Evolutionary conservation across 2,113 vertebrate species (phyloP), one percentile per base, ranked within the genome.

Genomic region (Tympanuchus pallidicinctus): DNA sequence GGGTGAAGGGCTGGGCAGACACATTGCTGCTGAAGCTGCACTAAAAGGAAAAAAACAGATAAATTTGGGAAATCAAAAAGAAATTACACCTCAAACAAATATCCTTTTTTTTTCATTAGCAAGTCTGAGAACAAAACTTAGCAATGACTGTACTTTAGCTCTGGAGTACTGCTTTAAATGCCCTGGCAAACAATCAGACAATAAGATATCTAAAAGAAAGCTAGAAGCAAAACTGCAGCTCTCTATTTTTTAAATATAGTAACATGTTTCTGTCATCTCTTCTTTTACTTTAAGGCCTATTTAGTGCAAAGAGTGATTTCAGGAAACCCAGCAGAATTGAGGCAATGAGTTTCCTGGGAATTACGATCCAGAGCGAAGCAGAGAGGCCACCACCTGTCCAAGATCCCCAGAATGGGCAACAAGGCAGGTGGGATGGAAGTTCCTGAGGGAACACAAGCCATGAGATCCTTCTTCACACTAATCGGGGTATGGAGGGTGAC

Each of bases 391-490:
- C 13, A 60, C 5, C 1, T 19, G 5, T 24, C 6, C 47, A 45
- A 34, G 40, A 40, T 14, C 18, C 24, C 16, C 9, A 5, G 19
- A 7, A 14, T 2, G 5, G 22, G 7, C 24, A 42, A 27, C 18
- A 10, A 12, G 14, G 47, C 15, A 19, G 6, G 19, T 34, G 28
- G 27, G 16, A 59, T 57, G 36, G 22, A 28, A 64, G 19, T 34
- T 88, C 34, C 34, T 0, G 0, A 27, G 38, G 20, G 18, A 22
- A 5, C 25, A 80, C 4, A 3, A 19, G 17, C 12, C 28, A 42
- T 28, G 18, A 70, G 38, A 76, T 16, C 34, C 10, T 69, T 12
- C 59, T 60, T 59, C 30, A 64, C 17, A 25, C 24, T 52, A 43
- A 47, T 50, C 43, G 61, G 28, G 34, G 21, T 75, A 19, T 17